Base-by-base conservation (phyloP, 2,113 vertebrate species). In the Petrocephalus microphthalmus region DNA sequence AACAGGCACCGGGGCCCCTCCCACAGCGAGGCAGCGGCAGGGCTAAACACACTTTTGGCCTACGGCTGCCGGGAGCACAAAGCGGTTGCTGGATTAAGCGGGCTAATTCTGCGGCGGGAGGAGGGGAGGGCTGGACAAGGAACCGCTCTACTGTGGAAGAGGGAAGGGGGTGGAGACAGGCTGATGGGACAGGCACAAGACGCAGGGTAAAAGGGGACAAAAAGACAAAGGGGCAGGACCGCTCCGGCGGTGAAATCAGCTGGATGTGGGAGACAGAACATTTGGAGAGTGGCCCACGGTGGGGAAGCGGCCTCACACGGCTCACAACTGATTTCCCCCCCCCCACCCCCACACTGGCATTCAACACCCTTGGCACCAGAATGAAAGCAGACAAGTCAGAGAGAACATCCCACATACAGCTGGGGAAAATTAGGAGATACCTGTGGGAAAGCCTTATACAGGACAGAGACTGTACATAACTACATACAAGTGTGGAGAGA, bases 201-300 rank as follows among this genome's bases (percentile, higher is more conserved):
- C 5, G 78, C 53, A 84, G 86, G 17, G 3, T 17, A 47, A 42
- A 53, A 42, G 45, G 29, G 5, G 42, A 64, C 11, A 45, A n/a
- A 71, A n/a, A 45, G 45, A 11, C 15, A 51, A 54, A 45, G 15
- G 5, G 37, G 78, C 13, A 57, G 96, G 96, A 95, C 96, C 95
- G 95, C 95, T 7, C 11, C 25, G 5, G 51, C 2, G 20, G 10
- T 2, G 22, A 84, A 29, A 20, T 53, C 95, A 94, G 96, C 7
- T 7, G 3, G 7, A 86, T 95, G 96, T 96, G 95, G 96, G 95
- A 96, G 96, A 96, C 95, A 96, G 95, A 95, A 95, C 95, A 96
- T 96, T 96, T 95, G 96, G 96, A 95, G 95, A 96, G 96, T 96
- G 96, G 96, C 81, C 94, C 96, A 96, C 95, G 95, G 95, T 95